A percentile compares a stretch with the other conserved stretches of the same genome.
Conservation (phyloP, 2,797 vertebrate genomes). For the Xiphophorus birchmanni region DNA sequence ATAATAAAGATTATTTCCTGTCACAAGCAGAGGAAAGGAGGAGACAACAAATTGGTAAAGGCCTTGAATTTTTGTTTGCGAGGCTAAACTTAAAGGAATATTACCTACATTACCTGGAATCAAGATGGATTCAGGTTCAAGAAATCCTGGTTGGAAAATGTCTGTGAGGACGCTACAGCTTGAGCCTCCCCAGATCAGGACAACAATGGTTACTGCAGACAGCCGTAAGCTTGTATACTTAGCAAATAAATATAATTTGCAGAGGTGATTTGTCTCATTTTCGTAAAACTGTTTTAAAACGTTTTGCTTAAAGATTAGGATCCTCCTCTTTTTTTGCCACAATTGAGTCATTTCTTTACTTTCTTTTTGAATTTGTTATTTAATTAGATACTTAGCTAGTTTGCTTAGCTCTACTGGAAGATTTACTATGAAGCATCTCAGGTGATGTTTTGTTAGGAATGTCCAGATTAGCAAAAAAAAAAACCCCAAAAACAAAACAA, state of each 20-base stretch:
- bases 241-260: not conserved
- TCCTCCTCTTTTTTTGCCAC: not conserved
- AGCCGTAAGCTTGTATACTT: not conserved
- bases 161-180: not conserved
- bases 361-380: not conserved
- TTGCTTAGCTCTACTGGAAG: not conserved
- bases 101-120: not conserved
- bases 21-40: not conserved
- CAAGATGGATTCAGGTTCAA: not conserved
- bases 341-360: not conserved
- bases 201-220: not conserved
- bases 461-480: not conserved
- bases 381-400: not conserved
- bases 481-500: constrained; percentile 6
- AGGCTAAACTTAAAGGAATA: not conserved
- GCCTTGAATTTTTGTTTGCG: not conserved
- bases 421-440: constrained; percentile 3
- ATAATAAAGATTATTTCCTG: not conserved
- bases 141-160: not conserved
- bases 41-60: not conserved
- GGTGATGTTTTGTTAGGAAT: not conserved
- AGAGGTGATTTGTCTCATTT: not conserved
- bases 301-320: not conserved
- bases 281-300: not conserved
- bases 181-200: not conserved